Evolutionary conservation across 2,888 invertebrate species (phyloP).

Genomic region (Sinopyrophorus schimmeli): DNA sequence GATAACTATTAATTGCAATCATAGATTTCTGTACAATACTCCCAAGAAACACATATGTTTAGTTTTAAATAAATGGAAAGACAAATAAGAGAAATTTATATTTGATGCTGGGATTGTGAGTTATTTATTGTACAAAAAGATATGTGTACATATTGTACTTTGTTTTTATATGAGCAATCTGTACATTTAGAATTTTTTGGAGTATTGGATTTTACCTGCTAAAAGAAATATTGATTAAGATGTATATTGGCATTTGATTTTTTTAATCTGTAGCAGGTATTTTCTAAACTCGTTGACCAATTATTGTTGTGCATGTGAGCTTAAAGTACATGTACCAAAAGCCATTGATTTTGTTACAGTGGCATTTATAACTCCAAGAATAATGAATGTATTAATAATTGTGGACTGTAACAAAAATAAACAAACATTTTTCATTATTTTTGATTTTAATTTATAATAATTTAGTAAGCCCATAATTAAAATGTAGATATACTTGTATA

Average conservation of each 20-base stretch:
- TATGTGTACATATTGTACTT: slow-evolving; percentile 37
- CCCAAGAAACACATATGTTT: slow-evolving; percentile 16
- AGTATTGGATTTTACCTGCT: slow-evolving; percentile 42
- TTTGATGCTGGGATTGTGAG: slow-evolving; percentile 52
- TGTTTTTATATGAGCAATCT: slow-evolving; percentile 35
- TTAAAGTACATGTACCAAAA: slow-evolving; percentile 46
- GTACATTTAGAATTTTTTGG: slow-evolving; percentile 36
- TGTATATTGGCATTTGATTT: slow-evolving; percentile 9
- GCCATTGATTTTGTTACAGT: slow-evolving; percentile 40
- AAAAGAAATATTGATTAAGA: slow-evolving; percentile 15
- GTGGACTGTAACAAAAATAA: slow-evolving; percentile 46
- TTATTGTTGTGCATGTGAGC: slow-evolving; percentile 48
- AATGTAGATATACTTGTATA: no score
- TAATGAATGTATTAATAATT: slow-evolving; percentile 45
- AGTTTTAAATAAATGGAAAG: slow-evolving; percentile 33
- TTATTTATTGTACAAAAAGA: slow-evolving; percentile 42
- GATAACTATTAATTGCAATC: slow-evolving; percentile 43
- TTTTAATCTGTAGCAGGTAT: slow-evolving; percentile 39
- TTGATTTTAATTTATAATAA: slow-evolving; percentile 11
- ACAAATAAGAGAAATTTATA: slow-evolving; percentile 48
- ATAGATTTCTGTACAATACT: slow-evolving; percentile 27
- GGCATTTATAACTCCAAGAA: slow-evolving; percentile 44
- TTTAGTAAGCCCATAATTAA: no score
- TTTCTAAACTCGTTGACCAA: slow-evolving; percentile 48
- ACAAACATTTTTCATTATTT: slow-evolving; percentile 42